Base-by-base conservation (phyloP, 1,140 invertebrate genomes). In the Diploscapter pachys region DNA sequence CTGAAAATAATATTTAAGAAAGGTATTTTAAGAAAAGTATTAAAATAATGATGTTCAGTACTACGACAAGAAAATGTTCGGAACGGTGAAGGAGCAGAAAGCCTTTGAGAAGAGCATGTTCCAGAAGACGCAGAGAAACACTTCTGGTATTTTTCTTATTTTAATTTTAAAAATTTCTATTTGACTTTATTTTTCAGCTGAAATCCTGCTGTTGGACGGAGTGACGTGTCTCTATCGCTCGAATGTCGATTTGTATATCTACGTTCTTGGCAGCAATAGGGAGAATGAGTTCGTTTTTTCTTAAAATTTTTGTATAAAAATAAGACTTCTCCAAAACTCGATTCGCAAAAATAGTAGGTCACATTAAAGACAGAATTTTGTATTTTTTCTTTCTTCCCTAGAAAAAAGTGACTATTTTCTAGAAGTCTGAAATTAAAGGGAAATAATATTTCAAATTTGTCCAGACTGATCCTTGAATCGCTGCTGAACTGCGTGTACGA, bases 201-300 rank as follows among this genome's bases (percentile, higher is more conserved):
- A 99, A 89, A 96, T 99, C 69, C 96, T 98, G 66, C 96, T 99
- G 93, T 88, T 99, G 75, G 96, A 99, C 87, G 95, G 96, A 2
- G 87, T 98, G 51, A 98, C 95, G 0, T 96, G 95, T 88, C 93
- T 99, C 1, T 98, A 98, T 87, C 92, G 92, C 84, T 96, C 93
- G 81, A 98, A 96, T 87, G 95, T 99, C 4, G 96, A 99, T 88
- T 88, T 99, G 0, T 97, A 73, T 88, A 98, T 99, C 87, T 99
- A 99, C 88, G 95, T 99, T 0, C 95, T 99, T 91, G 96, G 96
- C 72, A 94, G 87, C 76, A 82, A 91, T 81, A 91, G 95, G 85
- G 96, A 98, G 87, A 99, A 99, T 89, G 95, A 98, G 92, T 86
- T 98, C 3, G 95, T 98, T 76, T 86, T 99, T 31, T 31, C 31